phyloP scores from a whole-genome alignment of 2,113 vertebrate species.

The Erythrocercus mccallii region DNA sequence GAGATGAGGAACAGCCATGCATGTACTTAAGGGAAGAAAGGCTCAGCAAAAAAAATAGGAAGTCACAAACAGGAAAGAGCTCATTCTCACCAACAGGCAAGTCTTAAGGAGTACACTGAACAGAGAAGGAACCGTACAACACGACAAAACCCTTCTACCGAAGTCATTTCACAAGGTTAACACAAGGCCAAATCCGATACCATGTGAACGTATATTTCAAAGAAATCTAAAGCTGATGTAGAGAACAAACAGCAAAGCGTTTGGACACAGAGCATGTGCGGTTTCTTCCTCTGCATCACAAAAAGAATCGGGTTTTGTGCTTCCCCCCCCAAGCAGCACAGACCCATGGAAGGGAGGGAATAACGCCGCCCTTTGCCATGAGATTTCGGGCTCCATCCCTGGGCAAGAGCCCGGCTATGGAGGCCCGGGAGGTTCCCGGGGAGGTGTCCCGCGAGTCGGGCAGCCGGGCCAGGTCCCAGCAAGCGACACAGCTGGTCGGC shows the following conservation, averaged over 20 bases:
- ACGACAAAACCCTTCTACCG: not conserved
- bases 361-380: not conserved
- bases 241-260: not conserved
- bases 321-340: not conserved
- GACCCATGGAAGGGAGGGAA: not conserved
- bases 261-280: not conserved
- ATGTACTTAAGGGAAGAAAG: not conserved
- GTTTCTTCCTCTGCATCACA: not conserved
- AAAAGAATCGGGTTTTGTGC: not conserved
- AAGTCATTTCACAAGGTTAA: not conserved
- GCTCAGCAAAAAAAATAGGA: not conserved
- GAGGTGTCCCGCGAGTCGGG: not conserved
- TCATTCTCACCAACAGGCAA: not conserved
- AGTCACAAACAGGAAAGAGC: constrained; percentile 40
- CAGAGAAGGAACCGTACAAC: not conserved
- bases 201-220: not conserved
- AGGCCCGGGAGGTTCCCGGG: not conserved
- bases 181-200: not conserved
- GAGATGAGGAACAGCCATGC: not conserved
- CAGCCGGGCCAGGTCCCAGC: not conserved
- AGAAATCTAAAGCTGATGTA: not conserved
- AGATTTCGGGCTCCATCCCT: not conserved
- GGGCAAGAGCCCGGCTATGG: not conserved
- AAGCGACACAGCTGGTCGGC: not conserved
- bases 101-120: not conserved